Base-by-base conservation (phyloP, 2,797 vertebrate species). In the Eurystomus glaucurus region DNA sequence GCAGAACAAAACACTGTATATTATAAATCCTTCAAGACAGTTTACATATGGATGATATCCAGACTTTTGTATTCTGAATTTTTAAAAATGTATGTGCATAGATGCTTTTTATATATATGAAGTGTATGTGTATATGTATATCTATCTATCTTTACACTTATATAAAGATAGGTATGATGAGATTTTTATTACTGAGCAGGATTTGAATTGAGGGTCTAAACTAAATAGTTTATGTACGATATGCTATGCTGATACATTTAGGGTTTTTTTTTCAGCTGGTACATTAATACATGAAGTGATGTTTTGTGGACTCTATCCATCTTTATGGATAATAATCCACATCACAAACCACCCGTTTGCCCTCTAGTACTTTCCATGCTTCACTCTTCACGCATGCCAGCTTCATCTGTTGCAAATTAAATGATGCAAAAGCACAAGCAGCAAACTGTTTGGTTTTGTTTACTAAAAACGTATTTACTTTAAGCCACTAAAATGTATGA, bases 321-420 rank as follows among this genome's bases (percentile, higher is more conserved):
- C 88, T 93, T 94, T 92, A 95, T 4, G 15, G 61, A 70, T 96
- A 96, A 92, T 96, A 97, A 95, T 83, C 76, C 84, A 93, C 78
- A 95, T 94, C 81, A 96, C 81, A 97, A 96, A 90, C 81, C 75
- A 93, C 52, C 52, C 80, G 8, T 90, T 95, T 93, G 92, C 72
- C 95, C 94, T 93, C 84, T 75, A 91, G 66, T 85, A 76, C 54
- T 97, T 92, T 85, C 77, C 54, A 55, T 61, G 61, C n/a, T 76
- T 74, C 60, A 71, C 39, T 89, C 82, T 95, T 94, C 58, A 95
- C 2, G 22, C 64, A 80, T 65, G 93, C 77, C 85, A 96, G 76
- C 82, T 92, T 98, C 61, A 95, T 93, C 75, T 96, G 91, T 69
- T 96, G 57, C 64, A 94, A 94, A 93, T 96, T 90, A 96, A 96